Percentiles rank a stretch among this genome's conserved stretches.
phyloP scores from a whole-genome alignment of 2,888 invertebrate genomes.

The Linyphia triangularis region DNA sequence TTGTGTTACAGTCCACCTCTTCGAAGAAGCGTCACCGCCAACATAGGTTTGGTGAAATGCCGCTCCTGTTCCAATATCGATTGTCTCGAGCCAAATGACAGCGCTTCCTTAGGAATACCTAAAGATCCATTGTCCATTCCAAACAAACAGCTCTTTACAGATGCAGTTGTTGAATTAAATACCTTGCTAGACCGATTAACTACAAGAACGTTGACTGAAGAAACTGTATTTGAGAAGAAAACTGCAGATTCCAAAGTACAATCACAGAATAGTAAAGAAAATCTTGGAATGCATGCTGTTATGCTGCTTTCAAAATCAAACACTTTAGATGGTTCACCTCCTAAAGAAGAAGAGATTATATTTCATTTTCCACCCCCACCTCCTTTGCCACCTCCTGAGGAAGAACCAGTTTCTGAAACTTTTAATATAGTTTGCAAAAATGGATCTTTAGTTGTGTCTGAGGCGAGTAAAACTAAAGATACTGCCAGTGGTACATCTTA shows the following conservation, averaged over 20 bases:
- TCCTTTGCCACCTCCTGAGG: constrained; percentile 55
- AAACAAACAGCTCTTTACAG: constrained; percentile 55
- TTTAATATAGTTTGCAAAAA: constrained; percentile 66
- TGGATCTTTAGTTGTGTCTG: constrained; percentile 53
- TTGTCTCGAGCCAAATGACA: constrained; percentile 29
- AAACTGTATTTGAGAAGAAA: neutral
- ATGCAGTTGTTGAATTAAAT: constrained; percentile 71
- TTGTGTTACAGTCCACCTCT: constrained; percentile 70
- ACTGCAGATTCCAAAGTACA: neutral
- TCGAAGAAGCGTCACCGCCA: constrained; percentile 51
- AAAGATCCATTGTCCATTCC: constrained; percentile 30
- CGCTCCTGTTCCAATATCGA: constrained; percentile 63
- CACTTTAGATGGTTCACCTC: constrained; percentile 20
- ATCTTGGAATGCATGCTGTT: constrained; percentile 27
- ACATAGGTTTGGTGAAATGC: constrained; percentile 41
- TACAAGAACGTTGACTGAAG: constrained; percentile 60
- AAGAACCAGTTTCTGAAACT: constrained; percentile 36
- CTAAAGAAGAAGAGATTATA: constrained; percentile 71
- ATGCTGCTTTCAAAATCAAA: constrained; percentile 55
- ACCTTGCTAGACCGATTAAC: constrained; percentile 61
- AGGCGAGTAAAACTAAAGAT: constrained; percentile 9
- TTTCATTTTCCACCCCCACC: constrained; percentile 74
- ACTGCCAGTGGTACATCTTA: neutral
- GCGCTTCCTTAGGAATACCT: neutral
- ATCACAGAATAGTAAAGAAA: neutral